These are phyloP conservation scores for Misgurnus mizolepis DNA, from an alignment of 2,113 vertebrate species.

Conservation along the genomic window DNA sequence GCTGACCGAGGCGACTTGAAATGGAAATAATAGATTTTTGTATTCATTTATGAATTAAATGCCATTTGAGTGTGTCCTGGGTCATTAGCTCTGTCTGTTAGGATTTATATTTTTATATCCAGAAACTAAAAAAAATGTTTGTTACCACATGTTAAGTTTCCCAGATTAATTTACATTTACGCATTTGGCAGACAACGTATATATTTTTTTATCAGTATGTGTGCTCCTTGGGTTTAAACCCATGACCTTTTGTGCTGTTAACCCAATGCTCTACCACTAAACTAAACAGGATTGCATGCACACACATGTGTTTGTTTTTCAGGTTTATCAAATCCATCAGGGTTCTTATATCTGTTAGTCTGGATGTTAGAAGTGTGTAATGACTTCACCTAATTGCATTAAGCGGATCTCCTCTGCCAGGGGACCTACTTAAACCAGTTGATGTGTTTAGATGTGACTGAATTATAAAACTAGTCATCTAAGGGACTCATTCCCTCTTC, in stretches of 20 bases:
- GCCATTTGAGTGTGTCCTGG: conserved; percentile 52
- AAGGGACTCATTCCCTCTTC: conserved; percentile 51
- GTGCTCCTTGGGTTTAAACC: not conserved
- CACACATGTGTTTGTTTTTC: not conserved
- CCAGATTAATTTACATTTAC: too few species aligned
- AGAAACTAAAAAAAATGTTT: too few species aligned
- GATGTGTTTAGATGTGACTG: conserved; percentile 56
- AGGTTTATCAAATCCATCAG: not conserved
- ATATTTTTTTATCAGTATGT: too few species aligned
- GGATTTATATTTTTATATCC: too few species aligned
- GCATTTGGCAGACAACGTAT: too few species aligned
- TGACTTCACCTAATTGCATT: conserved; percentile 50
- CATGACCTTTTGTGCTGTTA: too few species aligned
- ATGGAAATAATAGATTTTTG: conserved; percentile 66
- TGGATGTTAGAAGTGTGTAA: conserved; percentile 30
- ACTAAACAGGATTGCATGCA: too few species aligned
- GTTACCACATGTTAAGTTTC: too few species aligned
- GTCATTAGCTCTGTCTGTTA: conserved; percentile 56
- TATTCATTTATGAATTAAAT: conserved; percentile 67
- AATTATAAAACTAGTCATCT: conserved; percentile 55
- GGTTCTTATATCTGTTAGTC: conserved; percentile 8
- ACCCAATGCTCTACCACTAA: too few species aligned
- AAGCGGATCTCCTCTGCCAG: conserved; percentile 40
- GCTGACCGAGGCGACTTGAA: conserved; percentile 68
- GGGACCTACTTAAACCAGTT: conserved; percentile 51